A percentile compares a stretch with the other conserved stretches of the same genome.
Conservation (phyloP, 2,888 invertebrate species). For the Cryptocephalus primarius region DNA sequence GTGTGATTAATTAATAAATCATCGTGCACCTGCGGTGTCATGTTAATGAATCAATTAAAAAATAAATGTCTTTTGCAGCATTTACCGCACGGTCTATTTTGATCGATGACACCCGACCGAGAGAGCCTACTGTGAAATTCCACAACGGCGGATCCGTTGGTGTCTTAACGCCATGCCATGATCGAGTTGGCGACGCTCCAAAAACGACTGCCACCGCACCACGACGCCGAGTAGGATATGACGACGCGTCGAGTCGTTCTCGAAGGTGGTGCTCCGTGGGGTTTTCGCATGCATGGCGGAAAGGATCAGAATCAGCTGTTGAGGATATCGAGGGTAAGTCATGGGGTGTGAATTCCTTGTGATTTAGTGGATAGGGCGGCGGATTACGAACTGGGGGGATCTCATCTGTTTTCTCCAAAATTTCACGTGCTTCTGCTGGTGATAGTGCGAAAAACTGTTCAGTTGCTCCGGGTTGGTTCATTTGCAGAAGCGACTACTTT, state of each 20-base stretch:
- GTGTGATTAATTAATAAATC: background rate
- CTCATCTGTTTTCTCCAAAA: too few species aligned
- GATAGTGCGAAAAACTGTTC: too few species aligned
- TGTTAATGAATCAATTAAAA: constrained; percentile 1
- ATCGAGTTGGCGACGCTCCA: constrained; percentile 22
- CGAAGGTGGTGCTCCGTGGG: constrained; percentile 79
- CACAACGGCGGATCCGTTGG: constrained; percentile 1
- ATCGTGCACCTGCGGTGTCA: background rate
- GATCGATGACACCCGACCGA: constrained; percentile 17
- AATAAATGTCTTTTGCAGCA: background rate
- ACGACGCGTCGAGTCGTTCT: constrained; percentile 62
- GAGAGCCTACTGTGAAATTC: constrained; percentile 3
- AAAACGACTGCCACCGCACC: background rate
- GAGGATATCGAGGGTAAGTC: constrained; percentile 67
- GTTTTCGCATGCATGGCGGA: constrained; percentile 81
- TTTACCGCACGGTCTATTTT: constrained; percentile 15
- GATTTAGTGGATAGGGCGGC: too few species aligned
- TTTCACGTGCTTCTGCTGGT: too few species aligned
- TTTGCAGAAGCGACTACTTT: too few species aligned
- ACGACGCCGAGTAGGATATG: constrained; percentile 39
- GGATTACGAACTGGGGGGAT: background rate
- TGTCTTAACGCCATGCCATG: constrained; percentile 3
- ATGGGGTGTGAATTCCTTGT: background rate
- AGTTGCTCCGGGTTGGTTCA: too few species aligned
- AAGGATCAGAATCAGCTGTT: constrained; percentile 67